phyloP scores from a whole-genome alignment of 2,888 invertebrate species.

The Hirudinaria manillensis region DNA sequence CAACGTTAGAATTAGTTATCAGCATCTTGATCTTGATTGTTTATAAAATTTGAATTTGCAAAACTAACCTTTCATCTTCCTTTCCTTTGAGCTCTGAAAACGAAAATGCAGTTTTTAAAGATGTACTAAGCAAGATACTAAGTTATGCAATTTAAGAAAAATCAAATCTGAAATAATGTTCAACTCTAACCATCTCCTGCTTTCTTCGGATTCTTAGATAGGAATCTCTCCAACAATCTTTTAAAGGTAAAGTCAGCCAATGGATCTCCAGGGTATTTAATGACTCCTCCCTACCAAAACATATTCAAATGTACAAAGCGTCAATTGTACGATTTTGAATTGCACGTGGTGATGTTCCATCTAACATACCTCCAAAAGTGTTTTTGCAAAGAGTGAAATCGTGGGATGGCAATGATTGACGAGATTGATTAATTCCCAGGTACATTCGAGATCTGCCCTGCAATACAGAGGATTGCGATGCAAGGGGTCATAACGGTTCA shows the following conservation, averaged over 20 bases:
- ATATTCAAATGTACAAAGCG: not conserved
- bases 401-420: conserved; percentile 80
- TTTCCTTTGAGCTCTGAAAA: conserved; percentile 1
- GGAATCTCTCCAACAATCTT: conserved; percentile 87
- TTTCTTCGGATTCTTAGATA: conserved; percentile 75
- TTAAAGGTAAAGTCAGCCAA: conserved; percentile 83
- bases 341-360: not conserved
- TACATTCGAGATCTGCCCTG: conserved; percentile 68
- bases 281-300: conserved; percentile 55
- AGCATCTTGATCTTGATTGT: too few species aligned
- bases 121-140: not conserved
- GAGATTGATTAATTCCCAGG: conserved; percentile 70
- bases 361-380: conserved; percentile 62
- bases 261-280: conserved; percentile 85
- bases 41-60: not conserved
- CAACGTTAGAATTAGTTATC: not conserved
- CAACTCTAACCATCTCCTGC: conserved; percentile 30
- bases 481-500: conserved; percentile 53
- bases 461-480: conserved; percentile 78
- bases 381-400: conserved; percentile 77
- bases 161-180: not conserved
- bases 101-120: not conserved
- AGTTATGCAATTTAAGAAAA: not conserved
- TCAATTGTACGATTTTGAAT: not conserved
- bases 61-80: not conserved